These are phyloP conservation scores for Baryphthengus martii DNA, from an alignment of 2,113 vertebrate species.

Conservation along the genomic window DNA sequence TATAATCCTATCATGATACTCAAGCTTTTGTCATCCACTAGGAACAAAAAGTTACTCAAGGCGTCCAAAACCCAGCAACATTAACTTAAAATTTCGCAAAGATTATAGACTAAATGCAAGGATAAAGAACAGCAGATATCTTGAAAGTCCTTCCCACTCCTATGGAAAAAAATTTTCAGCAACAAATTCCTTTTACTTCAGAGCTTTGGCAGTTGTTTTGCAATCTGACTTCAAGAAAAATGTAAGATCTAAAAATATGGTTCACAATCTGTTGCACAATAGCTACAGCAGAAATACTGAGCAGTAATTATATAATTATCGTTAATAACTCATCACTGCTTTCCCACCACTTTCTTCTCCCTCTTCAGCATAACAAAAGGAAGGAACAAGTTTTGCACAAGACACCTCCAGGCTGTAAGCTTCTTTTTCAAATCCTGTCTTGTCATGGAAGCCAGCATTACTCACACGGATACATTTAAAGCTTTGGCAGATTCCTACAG, in stretches of 20 bases:
- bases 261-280: conserved; percentile 53
- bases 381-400: conserved; percentile 46
- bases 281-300: conserved; percentile 21
- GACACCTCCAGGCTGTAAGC: conserved; percentile 39
- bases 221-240: conserved; percentile 42
- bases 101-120: not conserved
- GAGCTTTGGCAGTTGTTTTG: conserved; percentile 41
- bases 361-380: conserved; percentile 44
- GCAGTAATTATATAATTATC: conserved; percentile 38
- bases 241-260: conserved; percentile 31
- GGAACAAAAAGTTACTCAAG: not conserved
- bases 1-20: not conserved
- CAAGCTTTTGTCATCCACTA: not conserved
- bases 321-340: conserved; percentile 57
- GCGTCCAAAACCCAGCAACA: not conserved
- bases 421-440: conserved; percentile 35
- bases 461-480: conserved; percentile 23
- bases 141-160: not conserved
- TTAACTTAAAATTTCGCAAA: not conserved
- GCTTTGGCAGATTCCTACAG: not conserved
- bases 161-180: not conserved
- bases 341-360: conserved; percentile 38
- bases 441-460: conserved; percentile 15
- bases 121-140: not conserved
- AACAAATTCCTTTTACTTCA: conserved; percentile 40